phyloP scores from a whole-genome alignment of 2,888 invertebrate species.

The Heliconius sara region DNA sequence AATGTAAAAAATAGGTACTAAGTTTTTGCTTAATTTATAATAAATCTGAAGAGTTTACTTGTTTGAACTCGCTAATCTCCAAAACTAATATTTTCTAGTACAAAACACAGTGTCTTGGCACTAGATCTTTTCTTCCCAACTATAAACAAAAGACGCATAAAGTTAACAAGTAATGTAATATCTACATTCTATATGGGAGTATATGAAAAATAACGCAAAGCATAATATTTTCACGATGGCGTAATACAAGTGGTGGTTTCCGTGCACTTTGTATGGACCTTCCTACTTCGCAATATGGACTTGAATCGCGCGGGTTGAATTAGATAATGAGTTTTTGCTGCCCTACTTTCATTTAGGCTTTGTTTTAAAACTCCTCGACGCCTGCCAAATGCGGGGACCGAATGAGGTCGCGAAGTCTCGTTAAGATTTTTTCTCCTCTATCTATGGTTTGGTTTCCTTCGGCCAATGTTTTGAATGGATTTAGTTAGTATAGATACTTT shows the following conservation, averaged over 20 bases:
- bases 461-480: slow-evolving; percentile 17
- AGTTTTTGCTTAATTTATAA: no score
- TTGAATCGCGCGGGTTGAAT: slow-evolving; percentile 33
- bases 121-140: not conserved
- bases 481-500: not conserved
- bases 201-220: slow-evolving; percentile 8
- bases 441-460: slow-evolving; percentile 41
- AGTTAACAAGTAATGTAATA: not conserved
- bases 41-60: no score
- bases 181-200: not conserved
- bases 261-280: slow-evolving; percentile 27
- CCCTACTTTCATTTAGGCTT: slow-evolving; percentile 57
- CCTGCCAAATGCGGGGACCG: slow-evolving; percentile 66
- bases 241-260: slow-evolving; percentile 42
- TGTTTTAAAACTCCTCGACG: slow-evolving; percentile 67
- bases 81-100: no score
- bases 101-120: not conserved
- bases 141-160: not conserved
- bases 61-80: no score
- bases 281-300: slow-evolving; percentile 33
- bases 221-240: slow-evolving; percentile 55
- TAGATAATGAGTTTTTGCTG: slow-evolving; percentile 44
- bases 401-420: slow-evolving; percentile 57
- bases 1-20: no score
- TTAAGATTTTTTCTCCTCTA: slow-evolving; percentile 39